A percentile compares a stretch with the other conserved stretches of the same genome.
These are phyloP conservation scores for Platycheirus rosarum DNA, from an alignment of 2,888 invertebrate species.

Conservation along the genomic window DNA sequence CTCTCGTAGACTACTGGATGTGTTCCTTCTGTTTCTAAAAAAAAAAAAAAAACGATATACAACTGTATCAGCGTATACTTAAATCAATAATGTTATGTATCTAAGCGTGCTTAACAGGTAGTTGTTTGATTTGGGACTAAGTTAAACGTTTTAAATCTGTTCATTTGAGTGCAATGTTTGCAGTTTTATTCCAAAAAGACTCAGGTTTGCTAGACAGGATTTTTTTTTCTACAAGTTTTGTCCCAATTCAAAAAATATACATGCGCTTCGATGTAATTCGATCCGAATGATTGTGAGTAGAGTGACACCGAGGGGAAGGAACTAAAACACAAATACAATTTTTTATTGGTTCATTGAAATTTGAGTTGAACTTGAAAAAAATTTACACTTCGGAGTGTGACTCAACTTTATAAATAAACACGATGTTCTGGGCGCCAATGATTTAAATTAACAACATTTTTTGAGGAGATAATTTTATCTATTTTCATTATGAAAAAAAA, in stretches of 20 bases:
- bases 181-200: constrained; percentile 22
- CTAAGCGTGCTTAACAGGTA: constrained; percentile 39
- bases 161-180: constrained; percentile 19
- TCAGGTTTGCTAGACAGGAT: constrained; percentile 43
- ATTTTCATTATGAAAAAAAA: no score
- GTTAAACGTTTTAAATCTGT: constrained; percentile 4
- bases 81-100: background rate
- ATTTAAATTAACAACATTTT: background rate
- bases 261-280: constrained; percentile 33
- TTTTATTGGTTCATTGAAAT: constrained; percentile 39
- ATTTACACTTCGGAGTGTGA: background rate
- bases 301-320: constrained; percentile 42
- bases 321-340: constrained; percentile 3
- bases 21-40: constrained; percentile 35
- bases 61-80: constrained; percentile 35
- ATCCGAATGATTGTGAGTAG: constrained; percentile 24
- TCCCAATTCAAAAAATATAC: constrained; percentile 27
- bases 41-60: constrained; percentile 33
- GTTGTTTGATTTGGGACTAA: constrained; percentile 29
- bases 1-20: constrained; percentile 13
- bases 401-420: constrained; percentile 21
- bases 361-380: constrained; percentile 51
- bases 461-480: no score
- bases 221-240: constrained; percentile 24
- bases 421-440: background rate